phyloP scores from a whole-genome alignment of 2,888 invertebrate species.

The Mechanitis mazaeus region DNA sequence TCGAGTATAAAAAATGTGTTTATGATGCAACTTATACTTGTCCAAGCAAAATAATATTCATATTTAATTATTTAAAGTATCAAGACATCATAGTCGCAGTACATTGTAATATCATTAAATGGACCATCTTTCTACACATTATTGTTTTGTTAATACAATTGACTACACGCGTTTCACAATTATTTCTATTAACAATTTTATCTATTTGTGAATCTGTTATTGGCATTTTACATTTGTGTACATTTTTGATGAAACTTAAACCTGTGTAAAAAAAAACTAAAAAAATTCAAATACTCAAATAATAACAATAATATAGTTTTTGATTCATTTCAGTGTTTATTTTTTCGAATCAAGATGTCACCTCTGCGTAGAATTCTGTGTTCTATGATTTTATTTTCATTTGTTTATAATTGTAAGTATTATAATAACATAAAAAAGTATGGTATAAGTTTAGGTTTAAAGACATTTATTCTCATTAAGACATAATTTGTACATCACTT shows the following conservation, averaged over 20 bases:
- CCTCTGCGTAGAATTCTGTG: conserved; percentile 31
- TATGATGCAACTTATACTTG: background rate
- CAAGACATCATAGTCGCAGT: conserved; percentile 21
- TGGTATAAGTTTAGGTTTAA: too few relatives aligned
- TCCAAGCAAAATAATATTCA: background rate
- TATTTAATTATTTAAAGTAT: conserved; percentile 19
- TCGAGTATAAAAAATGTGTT: background rate
- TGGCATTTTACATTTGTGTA: too few relatives aligned
- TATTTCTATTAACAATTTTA: background rate
- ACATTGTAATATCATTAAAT: conserved; percentile 16
- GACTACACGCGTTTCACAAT: background rate
- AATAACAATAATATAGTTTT: background rate
- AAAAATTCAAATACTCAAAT: background rate
- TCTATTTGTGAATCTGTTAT: too few relatives aligned
- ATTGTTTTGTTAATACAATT: conserved; percentile 3
- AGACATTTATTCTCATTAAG: too few relatives aligned
- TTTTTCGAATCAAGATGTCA: conserved; percentile 39
- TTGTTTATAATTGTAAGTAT: conserved; percentile 50
- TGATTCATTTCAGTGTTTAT: background rate
- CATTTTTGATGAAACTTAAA: too few relatives aligned
- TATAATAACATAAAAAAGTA: background rate
- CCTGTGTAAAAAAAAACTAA: background rate
- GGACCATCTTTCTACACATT: background rate
- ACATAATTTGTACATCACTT: too few relatives aligned
- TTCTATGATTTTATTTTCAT: conserved; percentile 37